Evolutionary conservation across 2,888 invertebrate genomes (phyloP), one percentile per base, ranked within the genome.

Genomic region (Drosophila peninsularis): DNA sequence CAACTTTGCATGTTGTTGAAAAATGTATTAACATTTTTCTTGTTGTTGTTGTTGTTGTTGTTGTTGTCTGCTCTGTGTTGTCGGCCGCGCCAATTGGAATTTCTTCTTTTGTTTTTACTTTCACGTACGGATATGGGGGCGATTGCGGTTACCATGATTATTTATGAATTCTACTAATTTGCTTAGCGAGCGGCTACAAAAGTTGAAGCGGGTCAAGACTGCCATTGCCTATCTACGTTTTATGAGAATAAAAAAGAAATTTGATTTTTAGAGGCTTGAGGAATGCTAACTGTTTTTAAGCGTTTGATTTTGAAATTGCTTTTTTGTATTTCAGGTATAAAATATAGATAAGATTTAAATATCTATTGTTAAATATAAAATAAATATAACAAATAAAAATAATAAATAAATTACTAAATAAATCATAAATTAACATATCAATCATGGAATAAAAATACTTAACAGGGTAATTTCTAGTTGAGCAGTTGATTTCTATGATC

Each of bases 91-190:
- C 78, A 78, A 71, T 78, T 82, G 75, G 77, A 82, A 80, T 85
- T 82, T 85, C 71, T 76, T 71, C 74, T 85, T 71, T 77, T 78
- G 80, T 82, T 84, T 84, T 87, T 84, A 84, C 85, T 84, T 84
- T 84, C 82, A 84, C 83, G 82, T 78, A 66, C 57, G 64, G 45
- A 50, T 78, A 79, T 74, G 78, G 75, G 71, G 78, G 78, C 79
- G 78, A 73, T 74, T 66, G 56, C 60, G 61, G 64, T 55, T 56
- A 55, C 17, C 62, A 62, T 58, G 69, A 71, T 80, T 82, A 82
- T 81, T 86, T 86, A 71, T 77, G 81, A 77, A 71, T 69, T 71
- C 82, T 71, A 81, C 84, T 86, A 86, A 86, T 83, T 81, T 83
- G 81, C 65, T 63, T 78, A 80, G 71, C 78, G 80, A 78, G 69